Percentiles rank a stretch among this genome's conserved stretches.
phyloP scores from a whole-genome alignment of 2,113 vertebrate genomes.

The Bagarius yarrelli region DNA sequence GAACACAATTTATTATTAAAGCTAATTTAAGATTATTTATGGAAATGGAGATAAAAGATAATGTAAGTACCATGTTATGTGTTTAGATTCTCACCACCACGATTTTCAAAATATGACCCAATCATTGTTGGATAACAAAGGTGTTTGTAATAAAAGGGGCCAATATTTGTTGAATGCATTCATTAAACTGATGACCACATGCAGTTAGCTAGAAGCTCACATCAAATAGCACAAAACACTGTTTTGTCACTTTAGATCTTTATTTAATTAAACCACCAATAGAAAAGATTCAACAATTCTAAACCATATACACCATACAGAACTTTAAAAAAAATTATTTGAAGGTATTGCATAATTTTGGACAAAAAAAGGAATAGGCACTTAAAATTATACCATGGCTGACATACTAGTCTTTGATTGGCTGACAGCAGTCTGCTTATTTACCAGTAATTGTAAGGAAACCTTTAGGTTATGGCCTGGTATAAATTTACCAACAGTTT shows the following conservation, averaged over 20 bases:
- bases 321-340: constrained; percentile 31
- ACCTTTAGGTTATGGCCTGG: not conserved
- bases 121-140: not conserved
- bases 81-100: no score
- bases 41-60: no score
- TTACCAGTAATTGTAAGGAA: not conserved
- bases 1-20: no score
- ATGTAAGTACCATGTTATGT: no score
- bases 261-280: constrained; percentile 46
- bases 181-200: not conserved
- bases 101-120: not conserved
- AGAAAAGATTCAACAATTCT: constrained; percentile 45
- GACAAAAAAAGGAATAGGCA: constrained; percentile 59
- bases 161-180: not conserved
- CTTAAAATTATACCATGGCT: constrained; percentile 46
- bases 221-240: not conserved
- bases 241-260: constrained; percentile 25
- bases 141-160: not conserved
- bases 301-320: constrained; percentile 33
- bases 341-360: constrained; percentile 33
- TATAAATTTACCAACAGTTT: not conserved
- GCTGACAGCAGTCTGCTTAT: not conserved
- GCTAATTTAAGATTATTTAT: no score
- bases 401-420: constrained; percentile 1
- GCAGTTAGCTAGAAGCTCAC: not conserved